phyloP scores from a whole-genome alignment of 2,113 vertebrate species.

The Ammospiza caudacuta region DNA sequence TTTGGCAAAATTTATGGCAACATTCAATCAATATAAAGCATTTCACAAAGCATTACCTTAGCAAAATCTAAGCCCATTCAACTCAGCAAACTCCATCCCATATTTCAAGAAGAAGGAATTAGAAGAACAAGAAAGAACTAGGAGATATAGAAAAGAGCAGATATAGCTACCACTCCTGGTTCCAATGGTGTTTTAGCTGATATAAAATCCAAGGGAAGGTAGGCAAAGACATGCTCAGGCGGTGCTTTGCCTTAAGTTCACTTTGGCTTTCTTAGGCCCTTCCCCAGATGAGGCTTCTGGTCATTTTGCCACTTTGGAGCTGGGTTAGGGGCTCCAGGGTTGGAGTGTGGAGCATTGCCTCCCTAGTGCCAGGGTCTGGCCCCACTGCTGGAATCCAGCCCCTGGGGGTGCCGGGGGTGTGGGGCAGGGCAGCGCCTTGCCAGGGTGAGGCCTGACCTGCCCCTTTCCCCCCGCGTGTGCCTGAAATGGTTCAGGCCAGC shows the following conservation, averaged over 20 bases:
- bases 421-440: fast-evolving
- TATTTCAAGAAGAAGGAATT: neutral
- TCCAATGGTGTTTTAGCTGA: neutral
- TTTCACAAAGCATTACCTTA: neutral
- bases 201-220: neutral
- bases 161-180: neutral
- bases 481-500: neutral
- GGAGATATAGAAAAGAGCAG: neutral
- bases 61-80: neutral
- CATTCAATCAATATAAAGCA: neutral
- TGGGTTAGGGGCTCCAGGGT: neutral
- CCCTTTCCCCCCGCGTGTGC: fast-evolving
- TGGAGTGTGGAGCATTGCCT: fast-evolving
- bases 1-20: neutral
- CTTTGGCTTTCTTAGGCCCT: neutral
- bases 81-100: neutral
- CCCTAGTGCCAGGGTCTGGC: neutral
- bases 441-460: no score
- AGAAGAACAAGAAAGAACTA: neutral
- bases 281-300: fast-evolving
- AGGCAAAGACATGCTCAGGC: fast-evolving
- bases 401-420: neutral
- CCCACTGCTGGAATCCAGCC: neutral
- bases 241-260: neutral
- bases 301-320: neutral